These are phyloP conservation scores for Ichneumoninae sp. DNA, from an alignment of 2,888 invertebrate species.

Conservation along the genomic window DNA sequence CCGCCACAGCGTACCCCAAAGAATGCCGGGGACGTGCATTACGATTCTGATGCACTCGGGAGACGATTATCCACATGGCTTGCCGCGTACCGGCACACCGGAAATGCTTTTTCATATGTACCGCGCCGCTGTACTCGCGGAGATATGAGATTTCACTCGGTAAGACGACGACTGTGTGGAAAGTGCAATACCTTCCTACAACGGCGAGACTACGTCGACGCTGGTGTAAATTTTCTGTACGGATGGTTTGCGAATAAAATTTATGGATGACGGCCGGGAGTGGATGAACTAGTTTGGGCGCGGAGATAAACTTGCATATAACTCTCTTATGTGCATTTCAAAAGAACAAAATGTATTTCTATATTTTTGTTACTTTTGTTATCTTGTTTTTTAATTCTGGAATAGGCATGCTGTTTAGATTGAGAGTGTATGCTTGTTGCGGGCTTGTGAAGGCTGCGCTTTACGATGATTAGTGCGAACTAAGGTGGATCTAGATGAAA, in stretches of 20 bases:
- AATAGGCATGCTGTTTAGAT: too few species aligned
- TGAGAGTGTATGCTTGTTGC: not conserved
- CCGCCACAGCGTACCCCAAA: slow-evolving; percentile 15
- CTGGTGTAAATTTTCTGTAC: not conserved
- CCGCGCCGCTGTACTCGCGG: slow-evolving; percentile 24
- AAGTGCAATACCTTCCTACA: slow-evolving; percentile 21
- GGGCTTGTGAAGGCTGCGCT: not conserved
- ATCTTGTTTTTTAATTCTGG: too few species aligned
- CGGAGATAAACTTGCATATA: not conserved
- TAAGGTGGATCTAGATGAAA: too few species aligned
- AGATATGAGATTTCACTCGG: slow-evolving; percentile 52
- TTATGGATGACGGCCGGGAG: slow-evolving; percentile 3
- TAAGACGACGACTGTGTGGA: slow-evolving; percentile 38
- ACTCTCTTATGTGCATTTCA: too few species aligned
- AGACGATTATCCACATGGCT: slow-evolving; percentile 56
- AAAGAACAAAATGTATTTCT: too few species aligned
- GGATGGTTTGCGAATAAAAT: slow-evolving; percentile 25
- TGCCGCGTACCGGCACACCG: slow-evolving; percentile 39
- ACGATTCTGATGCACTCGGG: slow-evolving; percentile 41
- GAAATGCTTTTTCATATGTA: slow-evolving; percentile 45
- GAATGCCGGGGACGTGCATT: slow-evolving; percentile 44
- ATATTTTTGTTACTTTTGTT: too few species aligned
- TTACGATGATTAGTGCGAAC: not conserved
- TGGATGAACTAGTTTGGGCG: not conserved
- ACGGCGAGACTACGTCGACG: slow-evolving; percentile 1